Evolutionary conservation across 2,888 invertebrate species (phyloP), one percentile per base, ranked within the genome.

Genomic region (Trachelus iudaicus): DNA sequence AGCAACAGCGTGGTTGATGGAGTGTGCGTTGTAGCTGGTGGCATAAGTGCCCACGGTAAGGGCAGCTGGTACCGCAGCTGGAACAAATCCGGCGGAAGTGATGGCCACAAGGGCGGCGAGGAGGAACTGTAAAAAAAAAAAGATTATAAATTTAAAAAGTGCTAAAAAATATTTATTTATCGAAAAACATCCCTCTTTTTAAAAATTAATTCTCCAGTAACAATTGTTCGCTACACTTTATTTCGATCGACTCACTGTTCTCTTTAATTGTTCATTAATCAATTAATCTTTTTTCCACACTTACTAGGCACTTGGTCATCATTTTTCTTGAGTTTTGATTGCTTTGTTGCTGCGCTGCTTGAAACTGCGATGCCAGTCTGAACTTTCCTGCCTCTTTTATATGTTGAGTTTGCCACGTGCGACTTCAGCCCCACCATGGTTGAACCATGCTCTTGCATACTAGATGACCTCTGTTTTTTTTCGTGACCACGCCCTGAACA

Each of bases 1-100:
- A 34, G 96, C 95, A 4, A 96, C 93, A 0, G 96, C 96, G 85
- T 96, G 96, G 92, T 96, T 95, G 78, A 96, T 93, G 33, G 94
- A 93, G 85, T 96, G 96, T 0, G 96, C 95, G 80, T 95, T 95
- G 92, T 95, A 96, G 23, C 95, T 95, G 84, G 94, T 94, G 76
- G 96, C 96, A 85, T 95, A 96, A 4, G 96, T 96, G 0, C 96
- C 95, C 4, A 96, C 93, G 78, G 94, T 93, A 76, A 94, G 93
- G 4, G 94, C 94, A 23, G 90, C 90, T 37, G 91, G 89, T 30
- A 92, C 85, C 30, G 92, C 91, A 4, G 89, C 88, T 4, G 89
- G 86, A 1, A 86, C 83, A 13, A 86, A 79, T 68, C 89, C 87
- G 69, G 89, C 90, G 13, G 87, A 87, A 81, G 89, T 84, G 69